Percentiles rank a stretch among this genome's conserved stretches.
Conservation (phyloP, 1,140 invertebrate genomes). For the Metopolophium dirhodum region DNA sequence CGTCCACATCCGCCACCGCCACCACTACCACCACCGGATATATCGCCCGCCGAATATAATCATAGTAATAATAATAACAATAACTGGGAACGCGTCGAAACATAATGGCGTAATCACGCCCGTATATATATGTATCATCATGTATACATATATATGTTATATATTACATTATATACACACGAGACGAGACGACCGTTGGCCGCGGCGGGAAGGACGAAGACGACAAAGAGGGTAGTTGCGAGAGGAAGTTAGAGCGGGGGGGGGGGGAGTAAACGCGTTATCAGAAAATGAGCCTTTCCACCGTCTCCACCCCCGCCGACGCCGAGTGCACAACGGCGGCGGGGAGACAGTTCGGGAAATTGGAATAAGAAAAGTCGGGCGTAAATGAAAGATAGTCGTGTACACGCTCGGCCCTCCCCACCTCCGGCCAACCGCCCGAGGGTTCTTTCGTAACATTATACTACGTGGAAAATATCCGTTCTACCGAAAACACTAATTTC, state of each 20-base stretch:
- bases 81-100: slow-evolving; percentile 59
- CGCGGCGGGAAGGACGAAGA: background rate
- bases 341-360: slow-evolving; percentile 60
- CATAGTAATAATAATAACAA: slow-evolving; percentile 37
- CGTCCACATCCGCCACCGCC: background rate
- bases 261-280: background rate
- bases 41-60: slow-evolving; percentile 26
- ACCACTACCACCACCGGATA: background rate
- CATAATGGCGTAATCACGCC: slow-evolving; percentile 59
- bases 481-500: slow-evolving; percentile 60
- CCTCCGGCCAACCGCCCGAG: background rate
- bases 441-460: slow-evolving; percentile 48
- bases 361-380: slow-evolving; percentile 62
- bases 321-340: background rate
- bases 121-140: background rate
- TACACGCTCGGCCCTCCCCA: slow-evolving; percentile 17
- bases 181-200: slow-evolving; percentile 29
- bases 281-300: slow-evolving; percentile 58
- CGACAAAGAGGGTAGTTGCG: background rate
- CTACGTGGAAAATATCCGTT: slow-evolving; percentile 58
- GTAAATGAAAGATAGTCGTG: slow-evolving; percentile 62
- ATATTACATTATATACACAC: background rate
- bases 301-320: slow-evolving; percentile 54
- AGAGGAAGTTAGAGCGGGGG: background rate
- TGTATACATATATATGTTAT: background rate